Evolutionary conservation across 2,797 vertebrate species (phyloP), one percentile per base, ranked within the genome.

Genomic region (Cygnus olor): DNA sequence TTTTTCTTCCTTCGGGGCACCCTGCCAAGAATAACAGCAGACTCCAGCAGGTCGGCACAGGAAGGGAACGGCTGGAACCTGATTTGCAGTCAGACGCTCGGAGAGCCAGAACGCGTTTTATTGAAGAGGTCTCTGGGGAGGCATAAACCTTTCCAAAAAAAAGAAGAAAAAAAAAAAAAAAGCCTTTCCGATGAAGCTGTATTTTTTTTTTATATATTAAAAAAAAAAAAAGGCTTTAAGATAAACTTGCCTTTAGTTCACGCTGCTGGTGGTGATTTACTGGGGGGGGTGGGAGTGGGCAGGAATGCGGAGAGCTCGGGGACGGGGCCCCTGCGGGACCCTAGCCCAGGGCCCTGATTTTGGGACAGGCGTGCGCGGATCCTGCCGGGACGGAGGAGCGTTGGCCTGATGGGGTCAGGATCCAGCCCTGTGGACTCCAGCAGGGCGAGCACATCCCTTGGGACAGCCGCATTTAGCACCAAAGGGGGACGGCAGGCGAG

Each of bases 31-130:
- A 98, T 98, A 99, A 98, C 98, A 99, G 98, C 98, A 97, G 98
- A 99, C 98, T 99, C 99, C 98, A 98, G 98, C 98, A 98, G 98
- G 99, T 99, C 98, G 98, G 98, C 98, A 98, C 99, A 98, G 99
- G 99, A 99, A 99, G 97, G 98, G 98, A 98, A 97, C 89, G 98
- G 98, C 98, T 98, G 98, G 98, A 98, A 97, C 97, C 98, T 98
- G 98, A 98, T 98, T 98, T 98, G 98, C 98, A 98, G 98, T 97
- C 97, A 97, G 97, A 97, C 98, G 91, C 95, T 98, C 97, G 15
- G 90, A 96, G 97, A 98, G 98, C 98, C 98, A 98, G 98, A 98
- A 97, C 96, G 97, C 97, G 91, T 98, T 96, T 97, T 97, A 98
- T 98, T 97, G 98, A 97, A 97, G 97, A 96, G 81, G 96, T 97